Percentiles rank a stretch among this genome's conserved stretches.
Evolutionary conservation across 2,888 invertebrate genomes (phyloP).

Genomic region (Stenolophus ochropezus): DNA sequence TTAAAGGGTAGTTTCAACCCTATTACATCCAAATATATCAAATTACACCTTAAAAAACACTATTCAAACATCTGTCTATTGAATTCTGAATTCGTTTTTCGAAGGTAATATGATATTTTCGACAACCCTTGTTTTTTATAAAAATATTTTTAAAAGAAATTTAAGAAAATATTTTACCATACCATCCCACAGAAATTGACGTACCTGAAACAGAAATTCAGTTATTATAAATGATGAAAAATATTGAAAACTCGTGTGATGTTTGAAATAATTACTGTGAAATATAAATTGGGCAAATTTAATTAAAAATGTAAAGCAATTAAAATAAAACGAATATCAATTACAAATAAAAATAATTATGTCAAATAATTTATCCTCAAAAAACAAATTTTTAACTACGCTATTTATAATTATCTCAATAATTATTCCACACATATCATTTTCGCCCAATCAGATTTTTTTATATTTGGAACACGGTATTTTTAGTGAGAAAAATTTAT

Average conservation of each 20-base stretch:
- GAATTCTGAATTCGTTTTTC: not conserved
- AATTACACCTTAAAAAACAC: not conserved
- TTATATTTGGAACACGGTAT: too few relatives aligned
- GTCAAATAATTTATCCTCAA: not conserved
- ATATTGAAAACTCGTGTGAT: not conserved
- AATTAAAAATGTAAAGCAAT: not conserved
- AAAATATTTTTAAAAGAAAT: constrained; percentile 1
- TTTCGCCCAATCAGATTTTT: too few relatives aligned
- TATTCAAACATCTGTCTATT: not conserved
- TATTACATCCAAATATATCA: not conserved
- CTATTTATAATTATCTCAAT: too few relatives aligned
- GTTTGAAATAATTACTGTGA: not conserved
- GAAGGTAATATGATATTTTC: constrained; percentile 54
- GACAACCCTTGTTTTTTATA: not conserved
- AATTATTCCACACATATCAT: too few relatives aligned
- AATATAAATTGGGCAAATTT: not conserved
- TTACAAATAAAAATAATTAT: not conserved
- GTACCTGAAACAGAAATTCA: not conserved
- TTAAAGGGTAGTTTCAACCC: not conserved
- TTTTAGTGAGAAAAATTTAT: too few relatives aligned
- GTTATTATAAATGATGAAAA: not conserved
- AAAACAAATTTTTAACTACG: not conserved
- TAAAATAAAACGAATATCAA: not conserved
- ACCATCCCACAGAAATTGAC: not conserved
- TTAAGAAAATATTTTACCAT: constrained; percentile 31